These are phyloP conservation scores for Herminia tarsipennalis DNA, from an alignment of 2,888 invertebrate species.

Conservation along the genomic window DNA sequence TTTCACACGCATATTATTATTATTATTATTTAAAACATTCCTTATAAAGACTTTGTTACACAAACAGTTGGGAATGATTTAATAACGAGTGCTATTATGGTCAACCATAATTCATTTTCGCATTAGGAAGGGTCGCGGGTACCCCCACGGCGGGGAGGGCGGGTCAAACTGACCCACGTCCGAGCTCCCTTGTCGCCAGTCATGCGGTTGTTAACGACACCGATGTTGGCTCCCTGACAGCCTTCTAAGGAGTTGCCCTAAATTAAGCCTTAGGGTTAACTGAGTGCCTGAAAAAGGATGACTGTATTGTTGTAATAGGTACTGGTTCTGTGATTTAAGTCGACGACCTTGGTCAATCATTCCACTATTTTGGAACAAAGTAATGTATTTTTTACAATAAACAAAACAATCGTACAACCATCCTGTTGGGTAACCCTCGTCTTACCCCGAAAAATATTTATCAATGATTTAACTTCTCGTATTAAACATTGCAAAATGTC, in stretches of 20 bases:
- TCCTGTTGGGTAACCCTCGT: too few relatives aligned
- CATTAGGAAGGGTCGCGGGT: slow-evolving; percentile 51
- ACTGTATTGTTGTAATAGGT: neutral
- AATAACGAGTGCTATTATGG: slow-evolving; percentile 63
- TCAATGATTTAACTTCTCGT: too few relatives aligned
- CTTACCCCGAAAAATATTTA: too few relatives aligned
- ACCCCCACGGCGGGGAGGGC: slow-evolving; percentile 11
- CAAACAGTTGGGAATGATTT: slow-evolving; percentile 53
- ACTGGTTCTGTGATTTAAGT: neutral
- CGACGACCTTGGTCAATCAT: too few relatives aligned
- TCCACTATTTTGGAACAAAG: too few relatives aligned
- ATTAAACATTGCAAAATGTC: too few relatives aligned
- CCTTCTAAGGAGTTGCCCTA: slow-evolving; percentile 19
- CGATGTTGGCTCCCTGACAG: slow-evolving; percentile 14
- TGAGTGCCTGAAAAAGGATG: neutral
- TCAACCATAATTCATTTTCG: slow-evolving; percentile 66
- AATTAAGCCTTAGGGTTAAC: slow-evolving; percentile 17
- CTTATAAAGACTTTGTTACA: slow-evolving; percentile 13
- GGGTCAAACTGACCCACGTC: slow-evolving; percentile 30
- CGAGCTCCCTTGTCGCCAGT: slow-evolving; percentile 37
- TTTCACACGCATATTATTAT: too few relatives aligned
- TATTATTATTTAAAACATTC: too few relatives aligned
- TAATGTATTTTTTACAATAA: too few relatives aligned
- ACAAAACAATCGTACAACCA: too few relatives aligned
- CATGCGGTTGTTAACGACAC: slow-evolving; percentile 33